A percentile compares a stretch with the other conserved stretches of the same genome.
Conservation (phyloP, 2,888 invertebrate genomes). For the Drosophila pegasa region DNA sequence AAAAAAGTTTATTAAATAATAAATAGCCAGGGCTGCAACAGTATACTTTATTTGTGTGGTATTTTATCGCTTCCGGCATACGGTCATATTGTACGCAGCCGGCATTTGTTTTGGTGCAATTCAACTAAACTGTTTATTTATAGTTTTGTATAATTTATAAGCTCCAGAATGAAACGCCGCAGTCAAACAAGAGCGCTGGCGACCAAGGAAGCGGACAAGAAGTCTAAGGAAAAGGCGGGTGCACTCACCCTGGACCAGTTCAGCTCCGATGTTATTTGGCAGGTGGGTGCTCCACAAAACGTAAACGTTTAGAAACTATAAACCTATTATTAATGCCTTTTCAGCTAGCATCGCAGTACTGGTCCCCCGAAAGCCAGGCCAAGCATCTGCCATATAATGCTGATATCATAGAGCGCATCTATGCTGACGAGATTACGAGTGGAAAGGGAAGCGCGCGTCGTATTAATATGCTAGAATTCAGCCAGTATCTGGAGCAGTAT, state of each 20-base stretch:
- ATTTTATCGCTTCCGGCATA: background rate
- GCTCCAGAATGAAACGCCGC: conserved; percentile 60
- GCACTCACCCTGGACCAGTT: conserved; percentile 93
- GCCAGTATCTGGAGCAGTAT: conserved; percentile 98
- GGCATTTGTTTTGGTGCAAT: conserved; percentile 56
- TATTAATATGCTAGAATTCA: conserved; percentile 98
- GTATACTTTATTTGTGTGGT: background rate
- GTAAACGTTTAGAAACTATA: conserved; percentile 24
- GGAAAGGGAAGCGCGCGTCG: conserved; percentile 93
- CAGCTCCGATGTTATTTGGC: conserved; percentile 94
- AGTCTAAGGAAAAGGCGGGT: conserved; percentile 61
- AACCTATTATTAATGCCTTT: background rate
- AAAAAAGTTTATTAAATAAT: background rate
- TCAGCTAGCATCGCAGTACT: conserved; percentile 95
- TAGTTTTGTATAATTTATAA: conserved; percentile 2
- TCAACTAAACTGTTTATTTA: conserved; percentile 10
- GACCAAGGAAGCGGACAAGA: conserved; percentile 31
- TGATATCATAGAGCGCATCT: conserved; percentile 94
- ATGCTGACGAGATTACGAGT: conserved; percentile 93
- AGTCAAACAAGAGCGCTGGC: conserved; percentile 48
- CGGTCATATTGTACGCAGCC: conserved; percentile 47
- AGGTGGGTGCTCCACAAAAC: conserved; percentile 86
- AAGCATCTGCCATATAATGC: conserved; percentile 91
- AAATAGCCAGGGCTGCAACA: background rate
- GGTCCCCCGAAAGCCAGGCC: conserved; percentile 93